Conservation (phyloP, 2,888 invertebrate genomes). For the Nomada fucata region DNA sequence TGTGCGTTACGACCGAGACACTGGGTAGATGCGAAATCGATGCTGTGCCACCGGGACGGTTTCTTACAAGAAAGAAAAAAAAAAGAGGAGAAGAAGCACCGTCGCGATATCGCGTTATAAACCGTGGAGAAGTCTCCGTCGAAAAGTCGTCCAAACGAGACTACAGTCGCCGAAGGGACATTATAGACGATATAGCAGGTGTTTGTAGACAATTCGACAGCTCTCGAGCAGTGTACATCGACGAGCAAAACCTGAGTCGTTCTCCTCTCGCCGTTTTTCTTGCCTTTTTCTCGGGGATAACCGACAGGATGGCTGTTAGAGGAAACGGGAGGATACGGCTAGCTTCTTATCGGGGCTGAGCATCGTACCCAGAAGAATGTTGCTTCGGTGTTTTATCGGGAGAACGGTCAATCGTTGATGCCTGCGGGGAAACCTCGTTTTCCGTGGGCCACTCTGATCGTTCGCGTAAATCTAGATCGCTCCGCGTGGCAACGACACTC, state of each 20-base stretch:
- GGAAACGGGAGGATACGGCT: constrained; percentile 14
- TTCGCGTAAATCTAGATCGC: constrained; percentile 31
- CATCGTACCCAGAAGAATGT: constrained; percentile 37
- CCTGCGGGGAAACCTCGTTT: neutral
- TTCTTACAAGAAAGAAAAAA: constrained; percentile 30
- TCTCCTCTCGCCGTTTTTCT: constrained; percentile 24
- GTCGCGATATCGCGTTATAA: constrained; percentile 53
- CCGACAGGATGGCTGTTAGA: constrained; percentile 38
- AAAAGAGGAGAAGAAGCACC: constrained; percentile 41
- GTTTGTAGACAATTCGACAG: constrained; percentile 48
- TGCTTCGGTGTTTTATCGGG: constrained; percentile 35
- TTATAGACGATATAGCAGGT: constrained; percentile 60
- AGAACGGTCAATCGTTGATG: constrained; percentile 34
- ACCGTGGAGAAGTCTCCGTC: constrained; percentile 26
- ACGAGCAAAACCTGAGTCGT: constrained; percentile 24
- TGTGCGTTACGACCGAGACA: constrained; percentile 58
- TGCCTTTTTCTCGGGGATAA: constrained; percentile 28
- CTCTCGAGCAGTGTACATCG: constrained; percentile 21
- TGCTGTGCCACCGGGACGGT: constrained; percentile 56
- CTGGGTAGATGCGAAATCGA: constrained; percentile 72
- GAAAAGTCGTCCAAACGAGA: constrained; percentile 46
- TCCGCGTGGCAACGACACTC: neutral
- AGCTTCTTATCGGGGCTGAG: constrained; percentile 55
- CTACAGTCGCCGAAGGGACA: constrained; percentile 42
- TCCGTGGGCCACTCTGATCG: constrained; percentile 18